These are phyloP conservation scores for Nymphalis polychloros DNA, from an alignment of 2,888 invertebrate species.

Conservation along the genomic window DNA sequence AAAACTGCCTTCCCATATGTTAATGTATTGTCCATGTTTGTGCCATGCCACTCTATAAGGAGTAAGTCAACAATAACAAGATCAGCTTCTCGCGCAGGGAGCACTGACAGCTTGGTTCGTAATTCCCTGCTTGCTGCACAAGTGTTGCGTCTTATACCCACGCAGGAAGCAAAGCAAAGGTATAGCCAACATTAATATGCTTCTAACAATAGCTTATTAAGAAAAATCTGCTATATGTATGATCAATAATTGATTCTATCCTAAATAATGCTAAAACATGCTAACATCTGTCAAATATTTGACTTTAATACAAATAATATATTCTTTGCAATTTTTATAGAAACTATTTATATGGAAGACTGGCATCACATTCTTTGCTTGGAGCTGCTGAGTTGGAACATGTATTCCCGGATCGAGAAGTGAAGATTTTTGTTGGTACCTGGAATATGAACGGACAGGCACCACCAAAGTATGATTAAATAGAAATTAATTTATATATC, in stretches of 20 bases:
- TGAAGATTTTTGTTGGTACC: constrained; percentile 94
- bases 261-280: neutral
- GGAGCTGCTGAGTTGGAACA: constrained; percentile 93
- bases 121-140: constrained; percentile 90
- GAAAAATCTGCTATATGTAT: neutral
- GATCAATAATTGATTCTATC: neutral
- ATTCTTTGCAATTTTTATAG: constrained; percentile 64
- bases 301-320: neutral
- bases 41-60: constrained; percentile 49
- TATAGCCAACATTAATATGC: constrained; percentile 45
- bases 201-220: constrained; percentile 1
- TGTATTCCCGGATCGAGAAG: constrained; percentile 91
- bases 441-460: constrained; percentile 98
- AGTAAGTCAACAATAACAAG: constrained; percentile 69
- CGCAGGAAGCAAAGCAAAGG: constrained; percentile 90
- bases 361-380: constrained; percentile 90
- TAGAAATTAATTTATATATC: neutral
- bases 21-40: constrained; percentile 32
- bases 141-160: constrained; percentile 90
- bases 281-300: neutral
- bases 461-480: constrained; percentile 83
- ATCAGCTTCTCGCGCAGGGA: constrained; percentile 72
- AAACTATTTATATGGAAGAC: constrained; percentile 89
- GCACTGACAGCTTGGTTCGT: constrained; percentile 86
- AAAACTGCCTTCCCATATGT: constrained; percentile 13